Base-by-base conservation (phyloP, 2,888 invertebrate species). In the Xestia xanthographa region DNA sequence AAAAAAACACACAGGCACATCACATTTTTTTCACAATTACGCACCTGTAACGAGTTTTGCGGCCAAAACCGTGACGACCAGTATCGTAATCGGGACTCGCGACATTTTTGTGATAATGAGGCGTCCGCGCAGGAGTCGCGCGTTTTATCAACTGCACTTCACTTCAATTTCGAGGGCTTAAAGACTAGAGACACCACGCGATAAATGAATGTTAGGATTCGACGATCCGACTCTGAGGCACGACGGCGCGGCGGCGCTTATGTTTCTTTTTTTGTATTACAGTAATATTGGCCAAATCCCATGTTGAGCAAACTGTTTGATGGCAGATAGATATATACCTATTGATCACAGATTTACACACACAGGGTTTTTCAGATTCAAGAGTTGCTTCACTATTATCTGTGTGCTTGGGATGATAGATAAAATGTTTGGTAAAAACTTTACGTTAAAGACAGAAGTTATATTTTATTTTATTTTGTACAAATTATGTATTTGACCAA, bases 41-140 rank as follows among this genome's bases (percentile, higher is more conserved):
- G 86, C 89, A 93, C 93, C 92, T 93, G 92, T 82, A 72, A 75
- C 80, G 22, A 85, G 79, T 71, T 86, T 83, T 63, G 81, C 84
- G 75, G 84, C 83, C 58, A 85, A 75, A 63, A 86, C 75, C 56
- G 80, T 83, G 72, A 85, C 86, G 72, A 87, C 90, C 83, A 91
- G 84, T 85, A 92, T 69, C 83, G 87, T 80, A 67, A 89, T 79
- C 76, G 76, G 84, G 81, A 88, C 80, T 75, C 91, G 91, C 89
- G 91, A 88, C 92, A 93, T 93, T 80, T 89, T 91, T 87, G 91
- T 78, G 72, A 77, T 82, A 91, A 91, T 91, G 90, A 80, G 75
- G 77, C 85, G 87, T 84, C 85, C 87, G 89, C 91, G 88, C 90
- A 75, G 80, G 86, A 86, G 89, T 90, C 85, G 85, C 80, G 78